Base-by-base conservation (phyloP, 2,113 vertebrate species). In the Loxodonta africana region DNA sequence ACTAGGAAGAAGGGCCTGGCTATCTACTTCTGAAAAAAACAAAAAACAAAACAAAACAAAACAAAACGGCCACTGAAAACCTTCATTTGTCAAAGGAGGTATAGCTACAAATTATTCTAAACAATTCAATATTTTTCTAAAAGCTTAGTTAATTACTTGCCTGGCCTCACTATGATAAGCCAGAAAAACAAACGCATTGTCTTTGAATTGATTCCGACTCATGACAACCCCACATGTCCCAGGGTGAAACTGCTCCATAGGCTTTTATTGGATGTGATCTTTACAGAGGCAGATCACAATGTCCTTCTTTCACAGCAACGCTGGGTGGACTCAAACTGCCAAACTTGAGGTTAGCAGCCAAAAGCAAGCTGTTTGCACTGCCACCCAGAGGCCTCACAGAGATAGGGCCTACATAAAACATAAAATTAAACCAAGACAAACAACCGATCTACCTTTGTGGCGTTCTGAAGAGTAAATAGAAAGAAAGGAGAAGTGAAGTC, bases 51-150 rank as follows among this genome's bases (percentile, higher is more conserved):
- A 37, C 37, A 37, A 37, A 37, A 37, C 37, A 37, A 37, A 37
- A n/a, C n/a, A n/a, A n/a, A 37, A 37, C 37, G 37, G 37, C 37
- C 37, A 37, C 37, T 37, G 48, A 48, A 48, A 48, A 48, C 48
- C 48, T 10, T 48, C 10, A 48, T 57, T 14, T 57, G 11, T 57
- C 28, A 21, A 41, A 48, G 41, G 67, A 96, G 76, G 10, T 74
- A 12, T 48, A 12, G 37, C 20, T 95, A 51, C 86, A 88, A 96
- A 76, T 88, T 93, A 95, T 73, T 90, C 94, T 83, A 96, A 83
- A 82, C 62, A 91, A 91, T 57, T 95, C 53, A 80, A 7, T 41
- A 76, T 83, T 97, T 83, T 83, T 21, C 28, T 53, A 74, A 91
- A 89, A 74, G 48, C 51, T 90, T 92, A 83, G 74, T 17, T 86